A percentile compares a stretch with the other conserved stretches of the same genome.
These are phyloP conservation scores for Plecotus auritus DNA, from an alignment of 2,113 vertebrate genomes.

Conservation along the genomic window DNA sequence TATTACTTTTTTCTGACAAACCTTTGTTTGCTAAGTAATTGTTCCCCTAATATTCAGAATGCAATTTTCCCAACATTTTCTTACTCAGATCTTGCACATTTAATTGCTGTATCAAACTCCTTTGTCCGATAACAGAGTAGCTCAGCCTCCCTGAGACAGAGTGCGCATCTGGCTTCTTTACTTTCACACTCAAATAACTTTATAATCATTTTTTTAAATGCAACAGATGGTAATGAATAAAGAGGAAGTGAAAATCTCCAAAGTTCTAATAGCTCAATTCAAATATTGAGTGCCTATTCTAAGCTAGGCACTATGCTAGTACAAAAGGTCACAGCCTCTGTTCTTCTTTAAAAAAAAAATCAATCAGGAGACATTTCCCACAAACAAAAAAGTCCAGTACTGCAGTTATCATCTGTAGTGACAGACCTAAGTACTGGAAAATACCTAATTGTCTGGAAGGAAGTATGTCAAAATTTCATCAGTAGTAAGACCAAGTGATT, in stretches of 20 bases:
- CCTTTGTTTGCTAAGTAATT: background rate
- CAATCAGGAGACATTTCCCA: background rate
- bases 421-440: background rate
- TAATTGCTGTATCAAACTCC: background rate
- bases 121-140: background rate
- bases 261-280: background rate
- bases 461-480: background rate
- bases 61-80: background rate
- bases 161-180: background rate
- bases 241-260: background rate
- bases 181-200: constrained; percentile 20
- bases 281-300: background rate
- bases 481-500: background rate
- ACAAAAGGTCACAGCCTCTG: background rate
- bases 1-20: background rate
- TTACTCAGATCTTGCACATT: background rate
- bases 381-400: background rate
- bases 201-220: background rate
- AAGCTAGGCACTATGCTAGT: background rate
- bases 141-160: background rate
- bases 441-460: background rate
- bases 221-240: background rate
- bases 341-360: background rate
- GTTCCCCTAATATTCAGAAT: background rate
- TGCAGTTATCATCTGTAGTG: background rate